A percentile compares a stretch with the other conserved stretches of the same genome.
phyloP scores from a whole-genome alignment of 1,140 invertebrate genomes.

The Drosophila sp. region DNA sequence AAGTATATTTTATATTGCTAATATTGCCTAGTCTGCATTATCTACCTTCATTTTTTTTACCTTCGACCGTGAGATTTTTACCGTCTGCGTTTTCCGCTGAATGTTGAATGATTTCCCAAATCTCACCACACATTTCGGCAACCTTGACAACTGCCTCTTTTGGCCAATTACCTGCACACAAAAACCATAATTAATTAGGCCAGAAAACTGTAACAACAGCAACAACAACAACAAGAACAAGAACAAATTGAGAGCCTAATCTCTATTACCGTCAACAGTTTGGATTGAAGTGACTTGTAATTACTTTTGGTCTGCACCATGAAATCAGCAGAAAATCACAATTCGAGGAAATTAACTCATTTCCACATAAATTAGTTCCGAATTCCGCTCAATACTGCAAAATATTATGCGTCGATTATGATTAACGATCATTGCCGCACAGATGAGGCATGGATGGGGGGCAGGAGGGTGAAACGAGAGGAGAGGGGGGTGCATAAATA shows the following conservation, averaged over 20 bases:
- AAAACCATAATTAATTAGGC: constrained; percentile 65
- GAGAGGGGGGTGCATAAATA: constrained; percentile 48
- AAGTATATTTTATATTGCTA: neutral
- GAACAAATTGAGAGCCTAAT: constrained; percentile 45
- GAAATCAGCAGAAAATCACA: constrained; percentile 81
- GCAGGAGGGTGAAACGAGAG: too few species aligned
- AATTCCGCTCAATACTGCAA: constrained; percentile 56
- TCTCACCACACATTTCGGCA: neutral
- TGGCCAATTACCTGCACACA: constrained; percentile 30
- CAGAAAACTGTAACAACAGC: constrained; percentile 63
- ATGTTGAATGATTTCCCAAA: neutral
- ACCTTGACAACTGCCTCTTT: constrained; percentile 2
- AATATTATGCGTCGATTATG: constrained; percentile 83
- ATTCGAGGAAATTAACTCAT: constrained; percentile 82
- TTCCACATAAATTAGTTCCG: constrained; percentile 82
- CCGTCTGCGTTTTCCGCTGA: neutral
- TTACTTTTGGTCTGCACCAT: constrained; percentile 61
- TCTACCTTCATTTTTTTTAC: too few species aligned
- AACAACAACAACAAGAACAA: constrained; percentile 5
- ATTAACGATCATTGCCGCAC: constrained; percentile 73
- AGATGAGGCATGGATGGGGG: neutral
- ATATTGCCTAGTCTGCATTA: neutral
- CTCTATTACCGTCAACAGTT: constrained; percentile 16
- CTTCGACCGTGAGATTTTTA: neutral
- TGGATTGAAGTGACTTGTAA: constrained; percentile 68